Conservation (phyloP, 1,140 invertebrate species). For the Zaprionus ornatus region DNA sequence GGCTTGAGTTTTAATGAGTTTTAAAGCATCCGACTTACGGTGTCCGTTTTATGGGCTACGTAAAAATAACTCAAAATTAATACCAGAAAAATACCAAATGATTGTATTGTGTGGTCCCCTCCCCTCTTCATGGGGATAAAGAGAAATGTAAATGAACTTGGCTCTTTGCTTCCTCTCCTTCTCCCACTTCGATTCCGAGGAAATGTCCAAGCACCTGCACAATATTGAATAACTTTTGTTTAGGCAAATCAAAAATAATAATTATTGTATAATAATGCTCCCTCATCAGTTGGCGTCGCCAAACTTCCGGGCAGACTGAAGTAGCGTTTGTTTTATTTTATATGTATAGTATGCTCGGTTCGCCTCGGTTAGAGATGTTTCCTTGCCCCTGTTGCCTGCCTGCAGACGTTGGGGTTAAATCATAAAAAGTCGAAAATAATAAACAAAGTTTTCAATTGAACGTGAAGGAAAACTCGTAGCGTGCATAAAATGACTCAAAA, state of each 20-base stretch:
- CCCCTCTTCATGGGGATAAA: not conserved
- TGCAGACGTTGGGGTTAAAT: conserved; percentile 69
- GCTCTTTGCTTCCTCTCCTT: not conserved
- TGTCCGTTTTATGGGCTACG: conserved; percentile 46
- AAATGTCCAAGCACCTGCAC: conserved; percentile 58
- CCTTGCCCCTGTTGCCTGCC: not conserved
- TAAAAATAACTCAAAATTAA: conserved; percentile 55
- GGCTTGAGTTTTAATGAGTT: conserved; percentile 58
- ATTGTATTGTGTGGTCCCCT: conserved; percentile 9
- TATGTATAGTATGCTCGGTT: not conserved
- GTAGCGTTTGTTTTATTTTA: conserved; percentile 23
- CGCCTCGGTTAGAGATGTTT: not conserved
- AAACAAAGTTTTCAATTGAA: conserved; percentile 80
- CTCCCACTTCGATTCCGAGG: conserved; percentile 30
- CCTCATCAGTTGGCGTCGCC: conserved; percentile 41
- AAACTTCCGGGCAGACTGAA: conserved; percentile 71
- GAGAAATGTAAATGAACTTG: conserved; percentile 23
- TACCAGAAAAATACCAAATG: conserved; percentile 34
- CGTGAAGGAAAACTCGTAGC: conserved; percentile 78
- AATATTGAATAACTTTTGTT: conserved; percentile 30
- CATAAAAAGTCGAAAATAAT: conserved; percentile 80
- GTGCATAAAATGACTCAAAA: conserved; percentile 71
- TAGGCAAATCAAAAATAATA: conserved; percentile 46
- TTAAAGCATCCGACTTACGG: conserved; percentile 46
- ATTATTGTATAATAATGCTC: conserved; percentile 51